Percentiles rank a stretch among this genome's conserved stretches.
phyloP scores from a whole-genome alignment of 2,797 vertebrate genomes.

The Natrix natrix region DNA sequence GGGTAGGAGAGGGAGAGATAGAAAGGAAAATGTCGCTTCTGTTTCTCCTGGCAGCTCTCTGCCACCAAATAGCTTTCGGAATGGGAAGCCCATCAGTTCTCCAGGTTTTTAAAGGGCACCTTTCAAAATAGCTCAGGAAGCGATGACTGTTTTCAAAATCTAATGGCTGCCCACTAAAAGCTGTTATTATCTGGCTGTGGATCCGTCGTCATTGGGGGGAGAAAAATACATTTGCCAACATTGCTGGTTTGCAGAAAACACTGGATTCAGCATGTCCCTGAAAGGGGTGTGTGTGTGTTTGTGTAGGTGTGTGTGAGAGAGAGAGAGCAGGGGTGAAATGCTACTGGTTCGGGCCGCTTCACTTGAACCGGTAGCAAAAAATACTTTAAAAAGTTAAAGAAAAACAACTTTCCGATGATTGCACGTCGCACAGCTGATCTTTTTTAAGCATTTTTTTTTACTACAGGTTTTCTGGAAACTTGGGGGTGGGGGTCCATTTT shows the following conservation, averaged over 20 bases:
- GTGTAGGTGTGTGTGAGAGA: too few relatives aligned
- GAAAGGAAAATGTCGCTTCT: too few relatives aligned
- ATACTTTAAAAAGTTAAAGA: too few relatives aligned
- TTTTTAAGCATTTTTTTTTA: too few relatives aligned
- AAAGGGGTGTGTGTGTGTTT: not conserved
- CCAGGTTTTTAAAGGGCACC: constrained; percentile 57
- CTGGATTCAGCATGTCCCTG: not conserved
- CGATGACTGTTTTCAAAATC: constrained; percentile 66
- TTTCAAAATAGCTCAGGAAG: constrained; percentile 60
- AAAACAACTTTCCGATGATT: too few relatives aligned
- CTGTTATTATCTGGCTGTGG: constrained; percentile 63
- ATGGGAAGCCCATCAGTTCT: constrained; percentile 54
- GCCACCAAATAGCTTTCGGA: constrained; percentile 43
- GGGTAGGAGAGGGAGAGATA: not conserved
- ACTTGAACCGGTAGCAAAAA: too few relatives aligned
- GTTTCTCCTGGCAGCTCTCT: not conserved
- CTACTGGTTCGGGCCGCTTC: too few relatives aligned
- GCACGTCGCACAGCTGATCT: too few relatives aligned
- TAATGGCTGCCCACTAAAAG: constrained; percentile 60
- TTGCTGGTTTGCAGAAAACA: constrained; percentile 42
- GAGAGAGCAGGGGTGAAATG: too few relatives aligned
- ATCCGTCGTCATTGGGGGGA: constrained; percentile 43
- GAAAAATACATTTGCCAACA: constrained; percentile 36
- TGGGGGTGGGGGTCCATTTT: not conserved
- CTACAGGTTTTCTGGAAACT: too few relatives aligned